Conservation (phyloP, 2,113 vertebrate genomes). For the Ammospiza caudacuta region DNA sequence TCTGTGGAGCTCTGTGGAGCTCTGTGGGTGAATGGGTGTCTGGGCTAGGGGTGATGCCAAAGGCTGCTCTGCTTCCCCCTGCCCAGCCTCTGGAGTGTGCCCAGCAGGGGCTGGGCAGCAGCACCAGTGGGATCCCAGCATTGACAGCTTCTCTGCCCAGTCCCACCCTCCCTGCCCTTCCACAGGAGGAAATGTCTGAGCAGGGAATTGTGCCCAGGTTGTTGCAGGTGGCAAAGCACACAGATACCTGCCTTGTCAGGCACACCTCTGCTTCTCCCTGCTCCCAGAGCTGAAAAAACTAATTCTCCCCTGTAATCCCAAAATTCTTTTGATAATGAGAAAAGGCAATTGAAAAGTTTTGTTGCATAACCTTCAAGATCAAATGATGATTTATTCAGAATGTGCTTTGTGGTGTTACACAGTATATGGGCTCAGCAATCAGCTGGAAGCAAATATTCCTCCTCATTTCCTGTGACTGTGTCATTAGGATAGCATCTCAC, state of each 20-base stretch:
- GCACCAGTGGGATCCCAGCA: not conserved
- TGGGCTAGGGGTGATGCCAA: rapidly evolving
- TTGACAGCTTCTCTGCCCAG: not conserved
- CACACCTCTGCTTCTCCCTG: not conserved
- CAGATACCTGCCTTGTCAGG: not conserved
- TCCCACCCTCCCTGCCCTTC: not conserved
- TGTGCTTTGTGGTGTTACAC: not conserved
- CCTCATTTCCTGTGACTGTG: not conserved
- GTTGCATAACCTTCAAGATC: conserved; percentile 13
- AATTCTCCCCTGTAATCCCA: not conserved
- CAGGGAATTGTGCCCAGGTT: not conserved
- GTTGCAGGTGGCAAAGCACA: not conserved
- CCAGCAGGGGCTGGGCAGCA: not conserved
- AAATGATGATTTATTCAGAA: conserved; percentile 1
- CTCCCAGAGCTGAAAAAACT: not conserved
- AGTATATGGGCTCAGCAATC: not conserved
- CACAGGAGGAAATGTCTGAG: rapidly evolving
- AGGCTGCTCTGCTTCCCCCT: not conserved
- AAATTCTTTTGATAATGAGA: conserved; percentile 4
- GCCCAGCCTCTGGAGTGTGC: rapidly evolving
- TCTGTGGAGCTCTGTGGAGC: not conserved
- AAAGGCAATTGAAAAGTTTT: conserved; percentile 19
- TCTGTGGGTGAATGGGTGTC: rapidly evolving
- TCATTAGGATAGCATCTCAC: not conserved
- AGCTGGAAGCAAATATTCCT: conserved; percentile 28